A percentile compares a stretch with the other conserved stretches of the same genome.
Conservation (phyloP, 2,797 vertebrate species). For the Scyliorhinus canicula region DNA sequence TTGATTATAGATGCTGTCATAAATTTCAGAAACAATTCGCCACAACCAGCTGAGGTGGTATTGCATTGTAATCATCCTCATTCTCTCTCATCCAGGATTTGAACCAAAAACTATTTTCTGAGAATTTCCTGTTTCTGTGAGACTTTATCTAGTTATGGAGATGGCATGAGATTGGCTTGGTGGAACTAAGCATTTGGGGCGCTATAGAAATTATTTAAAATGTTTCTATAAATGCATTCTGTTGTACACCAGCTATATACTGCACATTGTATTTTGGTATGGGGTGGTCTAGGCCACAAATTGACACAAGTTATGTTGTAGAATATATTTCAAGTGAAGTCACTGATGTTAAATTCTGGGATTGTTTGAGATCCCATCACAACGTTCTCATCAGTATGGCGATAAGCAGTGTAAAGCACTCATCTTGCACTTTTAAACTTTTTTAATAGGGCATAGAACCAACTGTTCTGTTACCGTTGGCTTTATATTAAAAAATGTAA, state of each 20-base stretch:
- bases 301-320: not conserved
- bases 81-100: not conserved
- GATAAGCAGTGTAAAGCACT: not conserved
- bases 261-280: not conserved
- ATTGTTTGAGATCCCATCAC: not conserved
- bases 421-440: not conserved
- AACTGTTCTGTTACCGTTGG: not conserved
- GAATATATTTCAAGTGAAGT: not conserved
- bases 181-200: not conserved
- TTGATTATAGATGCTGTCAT: not conserved
- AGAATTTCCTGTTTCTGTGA: not conserved
- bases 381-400: not conserved
- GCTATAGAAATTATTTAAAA: not conserved
- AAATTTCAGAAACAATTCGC: not conserved
- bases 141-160: not conserved
- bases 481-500: not conserved
- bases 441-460: not conserved
- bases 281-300: not conserved
- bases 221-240: not conserved
- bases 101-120: not conserved
- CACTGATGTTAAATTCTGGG: not conserved
- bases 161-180: not conserved
- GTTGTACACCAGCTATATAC: not conserved
- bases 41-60: not conserved
- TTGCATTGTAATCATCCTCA: constrained; percentile 5